Percentiles rank a stretch among this genome's conserved stretches.
phyloP scores from a whole-genome alignment of 2,888 invertebrate species.

The Zaprionus lineosus region DNA sequence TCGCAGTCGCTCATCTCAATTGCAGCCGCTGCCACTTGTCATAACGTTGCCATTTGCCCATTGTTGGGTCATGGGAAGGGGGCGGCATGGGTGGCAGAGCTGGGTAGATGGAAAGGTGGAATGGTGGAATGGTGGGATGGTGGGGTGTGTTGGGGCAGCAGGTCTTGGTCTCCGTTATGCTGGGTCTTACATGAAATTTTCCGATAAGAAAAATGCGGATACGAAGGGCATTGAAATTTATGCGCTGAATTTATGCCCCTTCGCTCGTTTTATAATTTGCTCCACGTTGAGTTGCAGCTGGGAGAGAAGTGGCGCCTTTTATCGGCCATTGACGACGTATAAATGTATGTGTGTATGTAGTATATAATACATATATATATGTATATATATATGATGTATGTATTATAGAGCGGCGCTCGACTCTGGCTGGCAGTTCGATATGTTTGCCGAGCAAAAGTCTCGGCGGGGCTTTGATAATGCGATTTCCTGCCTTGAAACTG shows the following conservation, averaged over 20 bases:
- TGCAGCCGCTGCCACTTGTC: slow-evolving; percentile 23
- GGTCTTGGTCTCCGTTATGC: slow-evolving; percentile 32
- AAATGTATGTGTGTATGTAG: slow-evolving; percentile 2
- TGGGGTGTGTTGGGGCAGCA: not conserved
- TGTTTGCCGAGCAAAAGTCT: slow-evolving; percentile 37
- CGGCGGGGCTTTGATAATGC: slow-evolving; percentile 53
- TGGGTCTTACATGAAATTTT: slow-evolving; percentile 51
- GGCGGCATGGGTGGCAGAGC: too few species aligned
- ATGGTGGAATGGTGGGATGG: not conserved
- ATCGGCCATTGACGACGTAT: slow-evolving; percentile 19
- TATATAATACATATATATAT: not conserved
- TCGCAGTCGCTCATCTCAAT: not conserved
- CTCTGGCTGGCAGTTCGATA: slow-evolving; percentile 26
- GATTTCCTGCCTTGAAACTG: slow-evolving; percentile 38
- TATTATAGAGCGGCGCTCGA: not conserved
- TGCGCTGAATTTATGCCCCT: slow-evolving; percentile 62
- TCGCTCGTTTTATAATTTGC: slow-evolving; percentile 60
- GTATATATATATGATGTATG: not conserved
- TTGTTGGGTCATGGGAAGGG: too few species aligned
- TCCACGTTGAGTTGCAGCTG: slow-evolving; percentile 30
- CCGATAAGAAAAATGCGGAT: slow-evolving; percentile 66
- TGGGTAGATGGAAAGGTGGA: not conserved
- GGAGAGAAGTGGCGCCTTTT: slow-evolving; percentile 41
- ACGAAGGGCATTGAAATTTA: slow-evolving; percentile 63
- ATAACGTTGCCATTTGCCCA: slow-evolving; percentile 53